Percentiles rank a stretch among this genome's conserved stretches.
Conservation (phyloP, 1,140 invertebrate genomes). For the Drosophila repleta region DNA sequence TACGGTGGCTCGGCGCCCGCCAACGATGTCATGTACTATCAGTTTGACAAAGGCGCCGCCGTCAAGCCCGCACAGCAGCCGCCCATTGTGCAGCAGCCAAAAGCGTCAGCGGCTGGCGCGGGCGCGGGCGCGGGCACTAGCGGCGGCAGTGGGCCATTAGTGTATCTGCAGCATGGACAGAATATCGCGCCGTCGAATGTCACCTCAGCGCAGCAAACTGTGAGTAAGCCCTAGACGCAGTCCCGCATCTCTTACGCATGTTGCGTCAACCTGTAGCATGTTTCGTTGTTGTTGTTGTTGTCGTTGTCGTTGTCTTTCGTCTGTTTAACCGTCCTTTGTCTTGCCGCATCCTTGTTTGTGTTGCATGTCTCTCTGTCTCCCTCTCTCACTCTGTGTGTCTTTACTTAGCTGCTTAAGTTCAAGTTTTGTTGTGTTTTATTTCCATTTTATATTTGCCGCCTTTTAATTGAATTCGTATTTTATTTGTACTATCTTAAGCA, state of each 20-base stretch:
- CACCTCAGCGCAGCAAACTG: conserved; percentile 77
- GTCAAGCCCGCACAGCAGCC: conserved; percentile 31
- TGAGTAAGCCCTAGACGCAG: conserved; percentile 67
- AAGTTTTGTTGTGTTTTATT: conserved; percentile 7
- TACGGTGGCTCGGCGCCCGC: conserved; percentile 77
- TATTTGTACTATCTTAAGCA: conserved; percentile 69
- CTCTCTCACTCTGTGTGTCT: conserved; percentile 15
- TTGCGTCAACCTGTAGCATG: conserved; percentile 47
- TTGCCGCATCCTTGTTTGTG: conserved; percentile 44
- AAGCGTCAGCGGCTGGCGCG: conserved; percentile 43
- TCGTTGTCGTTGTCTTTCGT: conserved; percentile 25
- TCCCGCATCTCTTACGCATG: not conserved
- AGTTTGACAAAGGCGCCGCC: conserved; percentile 79
- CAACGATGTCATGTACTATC: conserved; percentile 83
- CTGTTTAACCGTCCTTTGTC: conserved; percentile 23
- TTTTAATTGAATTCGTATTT: conserved; percentile 78
- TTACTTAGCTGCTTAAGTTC: conserved; percentile 18
- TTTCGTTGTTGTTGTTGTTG: conserved; percentile 31
- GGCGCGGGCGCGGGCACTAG: conserved; percentile 15
- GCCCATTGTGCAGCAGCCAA: conserved; percentile 78
- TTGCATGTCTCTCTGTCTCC: conserved; percentile 40
- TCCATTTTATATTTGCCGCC: conserved; percentile 14
- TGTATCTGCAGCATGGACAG: conserved; percentile 80
- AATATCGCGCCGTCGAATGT: conserved; percentile 68
- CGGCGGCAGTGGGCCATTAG: conserved; percentile 66